A percentile compares a stretch with the other conserved stretches of the same genome.
phyloP scores from a whole-genome alignment of 2,113 vertebrate genomes.

The Ochotona curzoniae region DNA sequence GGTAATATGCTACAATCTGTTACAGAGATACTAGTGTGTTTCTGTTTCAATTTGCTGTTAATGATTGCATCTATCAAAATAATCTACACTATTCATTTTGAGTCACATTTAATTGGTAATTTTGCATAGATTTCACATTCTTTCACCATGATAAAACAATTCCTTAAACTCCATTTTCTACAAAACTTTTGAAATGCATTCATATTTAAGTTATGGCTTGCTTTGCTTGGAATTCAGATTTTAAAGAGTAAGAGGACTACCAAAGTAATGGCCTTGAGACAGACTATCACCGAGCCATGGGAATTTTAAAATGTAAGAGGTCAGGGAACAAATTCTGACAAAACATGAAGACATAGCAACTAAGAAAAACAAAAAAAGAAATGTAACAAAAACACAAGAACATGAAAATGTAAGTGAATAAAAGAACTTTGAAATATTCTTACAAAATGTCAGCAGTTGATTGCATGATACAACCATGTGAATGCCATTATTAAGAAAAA shows the following conservation, averaged over 20 bases:
- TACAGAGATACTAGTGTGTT: background rate
- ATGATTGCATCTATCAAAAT: background rate
- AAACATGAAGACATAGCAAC: background rate
- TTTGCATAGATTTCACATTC: no score
- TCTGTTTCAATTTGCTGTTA: slow-evolving; percentile 27
- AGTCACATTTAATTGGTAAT: background rate
- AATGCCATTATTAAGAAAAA: background rate
- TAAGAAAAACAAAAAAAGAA: slow-evolving; percentile 25
- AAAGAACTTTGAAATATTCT: background rate
- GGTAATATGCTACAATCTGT: background rate
- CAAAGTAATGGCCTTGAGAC: background rate
- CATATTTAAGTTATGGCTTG: background rate
- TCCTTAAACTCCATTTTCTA: no score
- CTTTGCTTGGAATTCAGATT: slow-evolving; percentile 1
- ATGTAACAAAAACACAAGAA: background rate
- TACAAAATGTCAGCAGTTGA: background rate
- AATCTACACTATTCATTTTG: background rate
- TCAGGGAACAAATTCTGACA: background rate
- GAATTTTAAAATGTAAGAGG: slow-evolving; percentile 13
- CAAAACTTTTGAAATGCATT: no score
- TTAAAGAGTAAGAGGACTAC: background rate
- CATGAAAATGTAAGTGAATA: slow-evolving; percentile 4
- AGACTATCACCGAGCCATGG: slow-evolving; percentile 4
- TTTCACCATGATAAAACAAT: no score
- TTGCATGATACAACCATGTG: background rate